Conservation (phyloP, 2,888 invertebrate species). For the Papilio gigon region DNA sequence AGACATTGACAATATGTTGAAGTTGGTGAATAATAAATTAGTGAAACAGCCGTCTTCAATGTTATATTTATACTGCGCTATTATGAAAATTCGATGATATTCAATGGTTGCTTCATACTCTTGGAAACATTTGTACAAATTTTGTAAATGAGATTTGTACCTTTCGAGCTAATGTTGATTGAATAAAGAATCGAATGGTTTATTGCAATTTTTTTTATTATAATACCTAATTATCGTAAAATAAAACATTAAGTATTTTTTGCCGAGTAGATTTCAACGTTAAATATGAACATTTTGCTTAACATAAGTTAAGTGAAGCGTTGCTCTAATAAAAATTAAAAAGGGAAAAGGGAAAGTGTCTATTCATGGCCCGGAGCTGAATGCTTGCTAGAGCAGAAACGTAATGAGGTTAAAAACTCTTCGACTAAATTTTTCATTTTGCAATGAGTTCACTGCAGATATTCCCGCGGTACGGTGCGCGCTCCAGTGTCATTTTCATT, state of each 20-base stretch:
- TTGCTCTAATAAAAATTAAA: constrained; percentile 27
- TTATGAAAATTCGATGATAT: too few species aligned
- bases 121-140: background rate
- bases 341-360: constrained; percentile 5
- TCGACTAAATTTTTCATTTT: constrained; percentile 32
- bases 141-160: background rate
- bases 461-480: constrained; percentile 17
- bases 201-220: background rate
- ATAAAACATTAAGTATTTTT: background rate
- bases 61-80: too few species aligned
- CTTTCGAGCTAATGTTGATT: background rate
- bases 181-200: background rate
- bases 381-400: constrained; percentile 23
- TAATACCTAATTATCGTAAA: background rate
- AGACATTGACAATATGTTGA: background rate
- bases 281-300: background rate
- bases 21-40: background rate
- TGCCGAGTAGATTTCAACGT: background rate
- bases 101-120: background rate
- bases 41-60: too few species aligned
- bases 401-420: constrained; percentile 37
- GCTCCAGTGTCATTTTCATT: constrained; percentile 27
- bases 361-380: constrained; percentile 28
- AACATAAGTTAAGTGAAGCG: constrained; percentile 15
- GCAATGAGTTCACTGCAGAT: constrained; percentile 28